These are phyloP conservation scores for Phylloscopus trochilus DNA, from an alignment of 2,113 vertebrate genomes.

Conservation along the genomic window DNA sequence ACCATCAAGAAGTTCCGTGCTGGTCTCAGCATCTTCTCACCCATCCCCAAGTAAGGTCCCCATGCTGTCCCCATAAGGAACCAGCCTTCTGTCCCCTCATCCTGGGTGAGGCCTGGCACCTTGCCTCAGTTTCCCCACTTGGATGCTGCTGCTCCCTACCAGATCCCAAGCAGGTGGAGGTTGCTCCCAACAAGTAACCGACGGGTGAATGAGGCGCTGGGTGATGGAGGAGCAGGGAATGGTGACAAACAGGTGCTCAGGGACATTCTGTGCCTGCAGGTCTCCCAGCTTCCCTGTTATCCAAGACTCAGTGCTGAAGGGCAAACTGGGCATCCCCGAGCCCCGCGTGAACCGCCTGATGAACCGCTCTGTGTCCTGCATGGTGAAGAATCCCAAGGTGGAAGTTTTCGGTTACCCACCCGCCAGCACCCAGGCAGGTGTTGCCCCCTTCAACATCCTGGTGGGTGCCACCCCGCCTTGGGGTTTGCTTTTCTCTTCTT, in stretches of 20 bases:
- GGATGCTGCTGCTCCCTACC: not conserved
- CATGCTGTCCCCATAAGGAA: fast-evolving
- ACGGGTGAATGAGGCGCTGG: fast-evolving
- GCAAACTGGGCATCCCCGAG: constrained; percentile 91
- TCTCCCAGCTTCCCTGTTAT: constrained; percentile 97
- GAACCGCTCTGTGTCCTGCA: constrained; percentile 95
- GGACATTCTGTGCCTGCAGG: constrained; percentile 57
- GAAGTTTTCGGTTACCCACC: constrained; percentile 94
- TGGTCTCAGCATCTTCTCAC: constrained; percentile 98
- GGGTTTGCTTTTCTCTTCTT: constrained; percentile 43
- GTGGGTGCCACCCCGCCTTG: constrained; percentile 73
- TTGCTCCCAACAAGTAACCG: not conserved
- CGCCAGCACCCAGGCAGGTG: constrained; percentile 91
- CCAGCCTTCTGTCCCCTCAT: not conserved
- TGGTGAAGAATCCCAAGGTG: constrained; percentile 95
- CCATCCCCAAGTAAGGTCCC: constrained; percentile 89
- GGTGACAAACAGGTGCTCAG: not conserved
- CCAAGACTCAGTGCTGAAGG: constrained; percentile 94
- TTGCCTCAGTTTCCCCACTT: not conserved
- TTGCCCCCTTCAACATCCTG: constrained; percentile 77
- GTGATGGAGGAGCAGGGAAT: not conserved
- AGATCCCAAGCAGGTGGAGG: not conserved
- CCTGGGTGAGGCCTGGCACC: not conserved
- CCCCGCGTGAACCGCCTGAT: constrained; percentile 92
- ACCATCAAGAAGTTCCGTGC: constrained; percentile 98